Percentiles rank a stretch among this genome's conserved stretches.
These are phyloP conservation scores for Intellagama lesueurii DNA, from an alignment of 2,797 vertebrate species.

Conservation along the genomic window DNA sequence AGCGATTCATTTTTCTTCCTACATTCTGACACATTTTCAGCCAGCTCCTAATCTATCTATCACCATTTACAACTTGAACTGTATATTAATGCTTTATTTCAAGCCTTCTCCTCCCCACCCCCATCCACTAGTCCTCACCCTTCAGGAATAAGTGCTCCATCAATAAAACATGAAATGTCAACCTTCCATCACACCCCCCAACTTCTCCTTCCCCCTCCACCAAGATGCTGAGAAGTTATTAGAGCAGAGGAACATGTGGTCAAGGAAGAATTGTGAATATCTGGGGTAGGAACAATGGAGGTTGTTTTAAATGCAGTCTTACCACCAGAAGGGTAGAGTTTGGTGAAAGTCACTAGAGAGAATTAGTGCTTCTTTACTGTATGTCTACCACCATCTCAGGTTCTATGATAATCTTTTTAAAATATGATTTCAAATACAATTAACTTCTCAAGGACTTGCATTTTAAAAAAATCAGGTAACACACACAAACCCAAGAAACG, in stretches of 20 bases:
- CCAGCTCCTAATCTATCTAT: constrained; percentile 77
- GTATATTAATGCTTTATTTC: constrained; percentile 72
- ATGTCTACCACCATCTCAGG: too few species aligned
- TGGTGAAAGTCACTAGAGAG: neutral
- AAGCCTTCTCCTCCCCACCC: constrained; percentile 26
- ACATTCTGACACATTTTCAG: constrained; percentile 73
- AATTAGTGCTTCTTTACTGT: neutral
- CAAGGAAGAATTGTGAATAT: constrained; percentile 4
- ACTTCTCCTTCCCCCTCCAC: constrained; percentile 18
- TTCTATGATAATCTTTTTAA: too few species aligned
- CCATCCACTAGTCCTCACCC: constrained; percentile 23
- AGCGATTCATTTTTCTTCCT: constrained; percentile 77
- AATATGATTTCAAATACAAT: too few species aligned
- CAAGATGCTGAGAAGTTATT: constrained; percentile 48
- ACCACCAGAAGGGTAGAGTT: neutral
- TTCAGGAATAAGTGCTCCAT: constrained; percentile 46
- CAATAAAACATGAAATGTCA: constrained; percentile 61
- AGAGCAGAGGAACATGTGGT: constrained; percentile 23
- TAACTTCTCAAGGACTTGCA: too few species aligned
- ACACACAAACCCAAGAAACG: too few species aligned
- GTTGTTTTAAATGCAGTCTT: neutral
- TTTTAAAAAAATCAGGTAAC: too few species aligned
- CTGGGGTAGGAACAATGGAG: neutral
- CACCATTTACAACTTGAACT: constrained; percentile 70
- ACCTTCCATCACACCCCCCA: constrained; percentile 27